Conservation (phyloP, 2,888 invertebrate species). For the Erannis defoliaria region DNA sequence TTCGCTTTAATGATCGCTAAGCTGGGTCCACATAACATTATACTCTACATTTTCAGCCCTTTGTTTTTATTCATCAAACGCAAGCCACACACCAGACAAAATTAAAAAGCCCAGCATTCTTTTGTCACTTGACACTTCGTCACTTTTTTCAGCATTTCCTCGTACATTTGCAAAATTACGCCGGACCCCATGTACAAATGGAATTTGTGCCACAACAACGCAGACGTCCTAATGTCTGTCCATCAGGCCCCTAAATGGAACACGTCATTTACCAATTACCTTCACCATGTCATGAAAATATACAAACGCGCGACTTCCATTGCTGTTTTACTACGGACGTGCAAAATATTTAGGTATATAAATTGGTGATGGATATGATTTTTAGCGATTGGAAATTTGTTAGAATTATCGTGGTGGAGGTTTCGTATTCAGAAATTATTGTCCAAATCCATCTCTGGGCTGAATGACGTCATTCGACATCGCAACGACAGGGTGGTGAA, state of each 20-base stretch:
- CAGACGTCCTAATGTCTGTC: constrained; percentile 84
- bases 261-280: constrained; percentile 81
- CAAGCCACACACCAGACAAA: constrained; percentile 39
- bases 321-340: constrained; percentile 41
- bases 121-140: constrained; percentile 69
- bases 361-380: constrained; percentile 55
- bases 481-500: constrained; percentile 80
- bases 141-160: constrained; percentile 65
- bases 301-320: constrained; percentile 46
- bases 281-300: constrained; percentile 37
- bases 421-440: constrained; percentile 80
- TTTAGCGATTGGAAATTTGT: constrained; percentile 14
- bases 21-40: not conserved
- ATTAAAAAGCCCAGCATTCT: constrained; percentile 50
- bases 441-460: constrained; percentile 81
- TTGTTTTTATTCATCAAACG: constrained; percentile 33
- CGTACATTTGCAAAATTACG: constrained; percentile 79
- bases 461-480: constrained; percentile 82
- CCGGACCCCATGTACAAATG: constrained; percentile 77
- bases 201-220: constrained; percentile 72
- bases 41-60: constrained; percentile 9
- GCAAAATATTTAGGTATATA: not conserved
- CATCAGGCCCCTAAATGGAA: constrained; percentile 83
- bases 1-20: not conserved
- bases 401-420: constrained; percentile 49